Evolutionary conservation across 2,888 invertebrate genomes (phyloP).

Genomic region (Hanleya hanleyi): DNA sequence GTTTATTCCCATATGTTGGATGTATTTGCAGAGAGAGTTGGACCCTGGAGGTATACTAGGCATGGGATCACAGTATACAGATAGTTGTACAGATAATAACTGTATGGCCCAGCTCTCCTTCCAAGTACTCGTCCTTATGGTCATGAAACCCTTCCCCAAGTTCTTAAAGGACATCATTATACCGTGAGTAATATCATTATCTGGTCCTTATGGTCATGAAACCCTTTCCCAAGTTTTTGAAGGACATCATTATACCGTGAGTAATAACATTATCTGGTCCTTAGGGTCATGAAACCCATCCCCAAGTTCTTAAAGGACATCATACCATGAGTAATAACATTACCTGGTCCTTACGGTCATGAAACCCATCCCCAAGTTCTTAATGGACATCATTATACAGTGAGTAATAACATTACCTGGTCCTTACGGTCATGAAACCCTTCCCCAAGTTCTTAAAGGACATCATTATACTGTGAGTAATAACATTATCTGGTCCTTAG

Average conservation of each 20-base stretch:
- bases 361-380: too few species aligned
- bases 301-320: slow-evolving; percentile 74
- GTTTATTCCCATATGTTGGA: too few species aligned
- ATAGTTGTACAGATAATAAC: slow-evolving; percentile 69
- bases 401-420: too few species aligned
- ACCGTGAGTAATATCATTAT: slow-evolving; percentile 73
- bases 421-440: too few species aligned
- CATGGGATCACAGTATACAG: slow-evolving; percentile 67
- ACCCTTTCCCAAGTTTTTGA: slow-evolving; percentile 74
- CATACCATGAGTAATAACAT: too few species aligned
- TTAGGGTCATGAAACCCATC: slow-evolving; percentile 74
- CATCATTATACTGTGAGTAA: too few species aligned
- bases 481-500: too few species aligned
- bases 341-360: too few species aligned
- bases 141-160: slow-evolving; percentile 75
- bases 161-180: slow-evolving; percentile 73
- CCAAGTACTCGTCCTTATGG: slow-evolving; percentile 74
- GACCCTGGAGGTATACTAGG: slow-evolving; percentile 67
- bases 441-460: too few species aligned
- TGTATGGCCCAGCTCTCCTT: slow-evolving; percentile 75
- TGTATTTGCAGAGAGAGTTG: slow-evolving; percentile 56
- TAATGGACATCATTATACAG: too few species aligned
- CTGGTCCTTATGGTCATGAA: slow-evolving; percentile 74
- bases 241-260: slow-evolving; percentile 74
- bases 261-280: slow-evolving; percentile 72